Base-by-base conservation (phyloP, 2,113 vertebrate genomes). In the Limanda limanda region DNA sequence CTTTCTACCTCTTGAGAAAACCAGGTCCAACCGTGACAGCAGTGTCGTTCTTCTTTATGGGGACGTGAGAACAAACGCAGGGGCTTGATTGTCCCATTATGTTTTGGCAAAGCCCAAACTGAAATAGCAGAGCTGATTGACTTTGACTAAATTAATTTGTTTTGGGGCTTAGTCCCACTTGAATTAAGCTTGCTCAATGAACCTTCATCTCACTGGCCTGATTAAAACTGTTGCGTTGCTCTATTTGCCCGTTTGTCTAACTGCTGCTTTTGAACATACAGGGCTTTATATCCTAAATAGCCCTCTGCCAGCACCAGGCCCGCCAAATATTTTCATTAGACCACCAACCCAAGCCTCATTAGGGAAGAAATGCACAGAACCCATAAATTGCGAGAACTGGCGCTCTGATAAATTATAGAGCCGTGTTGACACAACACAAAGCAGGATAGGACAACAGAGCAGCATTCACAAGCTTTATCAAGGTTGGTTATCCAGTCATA, bases 141-240 rank as follows among this genome's bases (percentile, higher is more conserved):
- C 81, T 84, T 68, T 81, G 88, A 91, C 60, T 86, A 76, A 86
- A 75, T 77, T 31, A 60, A 74, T 86, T 86, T 91, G 76, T 84
- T 81, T 72, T 52, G 47, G 37, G 48, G 73, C 55, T 73, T 63
- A 55, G 72, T 55, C 76, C 68, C 78, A 23, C 23, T 79, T 79
- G 18, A 66, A 74, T 82, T 75, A 84, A 60, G 45, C 47, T 74
- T 42, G 61, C 84, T 80, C 69, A 72, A 21, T 74, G 75, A 78
- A 78, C 80, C 68, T 56, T 82, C 47, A 1, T 86, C 45, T 83
- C 45, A 23, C 31, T 90, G 88, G 85, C 89, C 91, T 85, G 61
- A 84, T 86, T 83, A 65, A 86, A 89, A 81, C 78, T 24, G 42
- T 31, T 37, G 15, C 55, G 6, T 59, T 70, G 70, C 82, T 86